Evolutionary conservation across 2,797 vertebrate species (phyloP).

Genomic region (Cottoperca gobio): DNA sequence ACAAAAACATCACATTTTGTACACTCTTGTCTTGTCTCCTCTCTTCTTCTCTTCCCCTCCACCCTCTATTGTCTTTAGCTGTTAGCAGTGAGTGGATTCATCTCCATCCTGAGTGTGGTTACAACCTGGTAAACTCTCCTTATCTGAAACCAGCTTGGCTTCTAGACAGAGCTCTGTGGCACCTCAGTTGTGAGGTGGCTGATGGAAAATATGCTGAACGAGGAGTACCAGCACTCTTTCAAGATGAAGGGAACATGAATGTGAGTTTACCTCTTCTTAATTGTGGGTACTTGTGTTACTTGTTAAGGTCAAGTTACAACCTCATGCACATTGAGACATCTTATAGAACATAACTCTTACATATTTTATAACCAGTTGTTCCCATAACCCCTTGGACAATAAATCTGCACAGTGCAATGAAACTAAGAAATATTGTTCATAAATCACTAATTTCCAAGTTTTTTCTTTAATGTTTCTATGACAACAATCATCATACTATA

Average conservation of each 20-base stretch:
- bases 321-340: background rate
- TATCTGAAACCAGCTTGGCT: slow-evolving; percentile 92
- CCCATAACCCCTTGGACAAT: background rate
- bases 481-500: no score
- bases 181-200: slow-evolving; percentile 85
- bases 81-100: slow-evolving; percentile 89
- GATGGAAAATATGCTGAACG: slow-evolving; percentile 83
- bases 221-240: slow-evolving; percentile 85
- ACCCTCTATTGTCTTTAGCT: slow-evolving; percentile 72
- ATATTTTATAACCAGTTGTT: background rate
- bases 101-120: slow-evolving; percentile 90
- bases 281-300: background rate
- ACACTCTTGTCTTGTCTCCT: background rate
- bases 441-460: no score
- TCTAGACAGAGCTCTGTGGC: slow-evolving; percentile 91
- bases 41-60: background rate
- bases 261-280: slow-evolving; percentile 78
- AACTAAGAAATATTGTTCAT: background rate
- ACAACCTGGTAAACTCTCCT: slow-evolving; percentile 91
- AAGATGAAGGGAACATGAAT: slow-evolving; percentile 85
- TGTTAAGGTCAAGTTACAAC: no score
- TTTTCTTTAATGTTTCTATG: no score
- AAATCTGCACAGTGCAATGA: background rate
- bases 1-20: no score
- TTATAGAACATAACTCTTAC: background rate